Percentiles rank a stretch among this genome's conserved stretches.
These are phyloP conservation scores for Temnothorax curvispinosus DNA, from an alignment of 1,140 invertebrate genomes.

Conservation along the genomic window DNA sequence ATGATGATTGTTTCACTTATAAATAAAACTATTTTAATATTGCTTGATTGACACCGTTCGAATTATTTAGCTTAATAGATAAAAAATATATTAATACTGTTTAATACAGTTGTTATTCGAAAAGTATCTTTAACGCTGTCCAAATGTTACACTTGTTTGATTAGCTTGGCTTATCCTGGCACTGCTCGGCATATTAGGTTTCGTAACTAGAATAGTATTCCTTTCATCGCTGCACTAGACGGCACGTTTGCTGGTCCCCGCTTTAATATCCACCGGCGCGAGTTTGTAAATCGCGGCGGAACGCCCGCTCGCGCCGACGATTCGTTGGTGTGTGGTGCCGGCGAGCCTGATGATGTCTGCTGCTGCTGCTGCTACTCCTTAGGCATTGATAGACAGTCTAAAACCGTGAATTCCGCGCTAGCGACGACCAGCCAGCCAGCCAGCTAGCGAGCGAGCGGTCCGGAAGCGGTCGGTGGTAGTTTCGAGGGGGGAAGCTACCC, in stretches of 20 bases:
- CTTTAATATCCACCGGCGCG: background rate
- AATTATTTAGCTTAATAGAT: background rate
- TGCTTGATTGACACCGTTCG: background rate
- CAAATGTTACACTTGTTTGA: background rate
- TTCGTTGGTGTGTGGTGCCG: constrained; percentile 63
- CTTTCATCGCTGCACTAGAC: background rate
- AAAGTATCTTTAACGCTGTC: background rate
- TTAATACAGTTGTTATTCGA: background rate
- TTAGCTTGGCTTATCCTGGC: background rate
- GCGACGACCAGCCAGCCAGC: background rate
- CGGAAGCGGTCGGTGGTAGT: constrained; percentile 52
- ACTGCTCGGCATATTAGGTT: background rate
- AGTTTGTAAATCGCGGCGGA: constrained; percentile 20
- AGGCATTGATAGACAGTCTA: constrained; percentile 66
- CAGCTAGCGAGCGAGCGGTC: constrained; percentile 4
- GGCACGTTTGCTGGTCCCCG: background rate
- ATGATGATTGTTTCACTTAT: background rate
- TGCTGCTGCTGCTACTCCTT: constrained; percentile 37
- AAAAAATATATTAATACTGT: constrained; percentile 3
- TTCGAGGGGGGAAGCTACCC: constrained; percentile 41
- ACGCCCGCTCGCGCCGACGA: constrained; percentile 58
- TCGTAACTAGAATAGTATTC: background rate
- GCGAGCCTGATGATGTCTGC: constrained; percentile 3
- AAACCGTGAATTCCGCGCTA: constrained; percentile 60
- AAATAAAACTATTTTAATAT: background rate